These are phyloP conservation scores for Centruroides vittatus DNA, from an alignment of 1,140 invertebrate genomes.

Conservation along the genomic window DNA sequence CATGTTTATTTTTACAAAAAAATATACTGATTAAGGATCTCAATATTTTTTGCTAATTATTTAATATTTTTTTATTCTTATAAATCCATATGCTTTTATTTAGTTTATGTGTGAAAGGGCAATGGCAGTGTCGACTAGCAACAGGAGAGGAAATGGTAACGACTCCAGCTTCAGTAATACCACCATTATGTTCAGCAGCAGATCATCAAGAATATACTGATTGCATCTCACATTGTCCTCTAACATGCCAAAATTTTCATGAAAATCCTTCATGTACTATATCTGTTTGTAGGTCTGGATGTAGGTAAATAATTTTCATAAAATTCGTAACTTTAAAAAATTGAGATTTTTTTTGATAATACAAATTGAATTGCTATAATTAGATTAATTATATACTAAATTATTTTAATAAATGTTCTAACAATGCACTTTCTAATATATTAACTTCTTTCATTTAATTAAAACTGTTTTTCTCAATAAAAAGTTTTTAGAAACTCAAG, in stretches of 20 bases:
- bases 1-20: too few relatives aligned
- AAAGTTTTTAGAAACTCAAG: too few relatives aligned
- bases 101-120: constrained; percentile 57
- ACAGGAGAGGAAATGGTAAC: constrained; percentile 44
- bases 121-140: constrained; percentile 55
- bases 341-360: too few relatives aligned
- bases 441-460: too few relatives aligned
- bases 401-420: too few relatives aligned
- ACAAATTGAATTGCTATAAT: too few relatives aligned
- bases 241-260: constrained; percentile 75
- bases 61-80: too few relatives aligned
- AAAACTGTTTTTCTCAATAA: too few relatives aligned
- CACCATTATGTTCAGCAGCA: constrained; percentile 40
- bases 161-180: constrained; percentile 42
- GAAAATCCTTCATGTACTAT: constrained; percentile 32
- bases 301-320: constrained; percentile 32
- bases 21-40: too few relatives aligned
- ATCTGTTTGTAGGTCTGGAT: constrained; percentile 55
- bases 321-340: not conserved
- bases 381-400: too few relatives aligned
- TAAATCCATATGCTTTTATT: constrained; percentile 39
- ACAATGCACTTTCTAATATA: too few relatives aligned
- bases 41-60: too few relatives aligned
- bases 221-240: constrained; percentile 53
- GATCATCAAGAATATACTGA: constrained; percentile 50